Conservation (phyloP, 2,113 vertebrate species). For the Charadrius vociferus region DNA sequence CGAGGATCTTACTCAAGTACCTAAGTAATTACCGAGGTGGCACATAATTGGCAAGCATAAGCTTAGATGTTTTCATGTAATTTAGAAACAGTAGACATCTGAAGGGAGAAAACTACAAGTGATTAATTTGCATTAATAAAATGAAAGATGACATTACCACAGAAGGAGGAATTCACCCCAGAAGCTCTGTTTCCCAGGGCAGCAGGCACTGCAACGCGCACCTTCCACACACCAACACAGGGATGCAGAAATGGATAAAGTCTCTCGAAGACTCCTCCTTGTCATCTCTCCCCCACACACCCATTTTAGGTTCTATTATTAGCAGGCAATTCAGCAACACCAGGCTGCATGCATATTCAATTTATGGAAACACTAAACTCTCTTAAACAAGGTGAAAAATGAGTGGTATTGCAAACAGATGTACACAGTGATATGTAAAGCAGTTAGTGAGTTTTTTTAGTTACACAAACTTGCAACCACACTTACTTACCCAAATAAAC, state of each 20-base stretch:
- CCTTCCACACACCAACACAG: fast-evolving
- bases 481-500: neutral
- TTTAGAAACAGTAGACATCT: neutral
- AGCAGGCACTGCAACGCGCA: fast-evolving
- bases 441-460: neutral
- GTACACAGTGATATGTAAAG: neutral
- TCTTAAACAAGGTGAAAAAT: neutral
- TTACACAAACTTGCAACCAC: neutral
- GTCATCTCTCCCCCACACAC: neutral
- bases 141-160: neutral
- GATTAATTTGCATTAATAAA: neutral
- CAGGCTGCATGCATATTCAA: neutral
- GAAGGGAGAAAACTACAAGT: neutral
- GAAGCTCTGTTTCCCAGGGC: neutral
- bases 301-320: neutral
- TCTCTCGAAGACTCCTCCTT: neutral
- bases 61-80: neutral
- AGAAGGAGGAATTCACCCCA: neutral
- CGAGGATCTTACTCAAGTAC: neutral
- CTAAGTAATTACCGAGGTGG: neutral
- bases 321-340: neutral
- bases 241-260: neutral
- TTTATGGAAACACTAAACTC: neutral
- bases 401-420: neutral
- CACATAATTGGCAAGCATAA: fast-evolving